phyloP scores from a whole-genome alignment of 1,140 invertebrate species.

The Panulirus ornatus region DNA sequence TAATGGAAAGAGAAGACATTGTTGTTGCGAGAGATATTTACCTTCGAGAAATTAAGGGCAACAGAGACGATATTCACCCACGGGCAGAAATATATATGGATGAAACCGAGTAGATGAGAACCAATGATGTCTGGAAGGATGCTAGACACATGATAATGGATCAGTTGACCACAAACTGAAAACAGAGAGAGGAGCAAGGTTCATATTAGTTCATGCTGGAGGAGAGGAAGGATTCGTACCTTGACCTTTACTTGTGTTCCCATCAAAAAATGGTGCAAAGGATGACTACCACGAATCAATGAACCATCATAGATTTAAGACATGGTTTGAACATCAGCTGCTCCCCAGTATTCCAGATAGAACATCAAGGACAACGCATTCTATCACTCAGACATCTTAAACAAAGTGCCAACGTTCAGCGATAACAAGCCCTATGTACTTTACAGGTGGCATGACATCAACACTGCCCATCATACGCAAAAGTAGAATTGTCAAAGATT shows the following conservation, averaged over 20 bases:
- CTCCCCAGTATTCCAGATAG: constrained; percentile 4
- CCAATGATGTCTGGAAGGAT: constrained; percentile 6
- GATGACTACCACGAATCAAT: constrained; percentile 14
- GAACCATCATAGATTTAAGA: constrained; percentile 12
- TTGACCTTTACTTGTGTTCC: constrained; percentile 5
- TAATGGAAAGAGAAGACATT: constrained; percentile 32
- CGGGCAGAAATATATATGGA: no score
- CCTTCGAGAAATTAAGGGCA: background rate
- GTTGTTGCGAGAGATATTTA: background rate
- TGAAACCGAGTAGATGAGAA: constrained; percentile 40
- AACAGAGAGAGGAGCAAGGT: background rate
- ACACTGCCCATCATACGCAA: constrained; percentile 10
- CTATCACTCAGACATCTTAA: background rate
- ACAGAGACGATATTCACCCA: background rate
- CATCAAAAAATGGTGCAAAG: constrained; percentile 14
- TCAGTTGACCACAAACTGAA: background rate
- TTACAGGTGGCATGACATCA: background rate
- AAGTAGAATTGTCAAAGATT: background rate
- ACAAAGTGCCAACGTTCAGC: background rate
- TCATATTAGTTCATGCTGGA: constrained; percentile 10
- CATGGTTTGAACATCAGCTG: constrained; percentile 10
- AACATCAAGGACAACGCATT: constrained; percentile 35
- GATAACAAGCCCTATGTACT: background rate
- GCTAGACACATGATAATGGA: background rate
- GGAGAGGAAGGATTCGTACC: constrained; percentile 18